These are phyloP conservation scores for Eutolmus rufibarbis DNA, from an alignment of 2,888 invertebrate species.

Conservation along the genomic window DNA sequence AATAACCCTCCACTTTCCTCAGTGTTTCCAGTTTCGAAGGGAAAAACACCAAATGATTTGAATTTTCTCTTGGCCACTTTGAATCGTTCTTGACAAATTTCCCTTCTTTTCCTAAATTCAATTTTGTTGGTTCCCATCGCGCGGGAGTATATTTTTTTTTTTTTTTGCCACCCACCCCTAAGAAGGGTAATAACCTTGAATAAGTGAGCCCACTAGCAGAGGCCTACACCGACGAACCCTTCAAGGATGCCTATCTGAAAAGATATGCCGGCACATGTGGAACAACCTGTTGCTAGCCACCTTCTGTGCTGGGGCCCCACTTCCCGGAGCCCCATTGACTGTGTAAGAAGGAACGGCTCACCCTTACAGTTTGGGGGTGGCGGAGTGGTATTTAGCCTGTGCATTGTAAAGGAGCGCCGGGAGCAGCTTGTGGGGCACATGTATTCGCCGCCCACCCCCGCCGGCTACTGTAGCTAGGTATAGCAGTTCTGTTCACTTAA, in stretches of 20 bases:
- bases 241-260: conserved; percentile 2
- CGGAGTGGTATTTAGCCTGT: conserved; percentile 17
- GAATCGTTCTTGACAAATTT: background rate
- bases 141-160: background rate
- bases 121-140: background rate
- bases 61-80: background rate
- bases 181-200: conserved; percentile 29
- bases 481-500: conserved; percentile 35
- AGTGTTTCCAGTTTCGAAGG: background rate
- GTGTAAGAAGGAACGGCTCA: background rate
- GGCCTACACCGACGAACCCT: conserved; percentile 12
- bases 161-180: background rate
- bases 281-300: conserved; percentile 28
- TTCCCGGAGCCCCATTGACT: background rate
- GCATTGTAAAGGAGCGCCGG: background rate
- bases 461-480: background rate
- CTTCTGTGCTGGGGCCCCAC: background rate
- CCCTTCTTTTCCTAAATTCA: background rate
- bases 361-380: background rate
- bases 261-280: conserved; percentile 37
- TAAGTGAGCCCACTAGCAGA: background rate
- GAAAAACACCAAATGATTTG: background rate
- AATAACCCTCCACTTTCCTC: background rate
- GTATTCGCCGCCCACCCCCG: background rate
- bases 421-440: background rate